Evolutionary conservation across 92 coral and sea anemone species (phyloP).

Genomic region (Actinostola sp.): DNA sequence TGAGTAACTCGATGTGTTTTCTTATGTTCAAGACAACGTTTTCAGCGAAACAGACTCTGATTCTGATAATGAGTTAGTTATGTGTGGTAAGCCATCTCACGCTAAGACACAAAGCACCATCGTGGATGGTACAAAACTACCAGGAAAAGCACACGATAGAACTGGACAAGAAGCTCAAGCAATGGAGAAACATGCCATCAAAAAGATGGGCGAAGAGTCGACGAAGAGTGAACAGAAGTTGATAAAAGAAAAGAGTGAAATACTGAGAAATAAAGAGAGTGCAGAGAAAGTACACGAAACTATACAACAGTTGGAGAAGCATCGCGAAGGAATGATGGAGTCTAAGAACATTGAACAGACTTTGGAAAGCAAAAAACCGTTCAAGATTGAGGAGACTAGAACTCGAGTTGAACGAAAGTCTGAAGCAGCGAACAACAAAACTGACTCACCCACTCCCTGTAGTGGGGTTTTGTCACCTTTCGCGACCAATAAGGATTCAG

Average conservation of each 20-base stretch:
- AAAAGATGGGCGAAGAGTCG: background rate
- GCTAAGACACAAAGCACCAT: background rate
- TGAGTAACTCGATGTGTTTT: background rate
- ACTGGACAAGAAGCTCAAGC: background rate
- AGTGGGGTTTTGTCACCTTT: background rate
- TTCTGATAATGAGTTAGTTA: constrained; percentile 34
- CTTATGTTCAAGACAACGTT: constrained; percentile 16
- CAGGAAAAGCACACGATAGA: no score
- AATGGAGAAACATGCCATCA: background rate
- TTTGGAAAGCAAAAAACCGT: background rate
- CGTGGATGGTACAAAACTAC: background rate
- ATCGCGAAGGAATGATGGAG: no score
- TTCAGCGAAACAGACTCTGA: constrained; percentile 28
- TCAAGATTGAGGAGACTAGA: no score
- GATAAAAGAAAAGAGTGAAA: background rate
- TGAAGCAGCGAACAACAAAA: background rate
- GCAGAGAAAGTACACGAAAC: no score
- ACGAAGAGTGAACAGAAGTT: background rate
- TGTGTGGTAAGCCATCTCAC: constrained; percentile 28
- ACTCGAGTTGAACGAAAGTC: no score
- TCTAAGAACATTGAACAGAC: background rate
- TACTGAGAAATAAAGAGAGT: no score
- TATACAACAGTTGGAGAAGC: no score
- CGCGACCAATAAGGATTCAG: constrained; percentile 3
- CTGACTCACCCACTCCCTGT: background rate